Evolutionary conservation across 2,888 invertebrate genomes (phyloP).

Genomic region (Drosophila ustulata): DNA sequence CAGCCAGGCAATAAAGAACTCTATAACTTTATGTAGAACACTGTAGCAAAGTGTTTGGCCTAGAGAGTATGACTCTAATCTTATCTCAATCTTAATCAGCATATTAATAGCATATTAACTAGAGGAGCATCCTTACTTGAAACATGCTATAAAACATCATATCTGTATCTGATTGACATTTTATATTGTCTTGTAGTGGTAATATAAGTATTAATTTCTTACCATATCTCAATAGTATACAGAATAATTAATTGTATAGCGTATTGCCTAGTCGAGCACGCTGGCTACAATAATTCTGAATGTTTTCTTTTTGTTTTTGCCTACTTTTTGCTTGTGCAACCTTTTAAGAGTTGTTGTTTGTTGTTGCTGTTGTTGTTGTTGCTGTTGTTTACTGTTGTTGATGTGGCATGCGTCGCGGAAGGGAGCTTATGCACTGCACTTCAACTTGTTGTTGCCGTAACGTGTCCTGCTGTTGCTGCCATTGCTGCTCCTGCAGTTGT

Average conservation of each 20-base stretch:
- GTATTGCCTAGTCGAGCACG: conserved; percentile 10
- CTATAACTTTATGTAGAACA: no score
- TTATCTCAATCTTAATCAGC: neutral
- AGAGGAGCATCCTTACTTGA: no score
- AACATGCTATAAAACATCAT: no score
- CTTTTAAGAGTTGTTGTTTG: conserved; percentile 62
- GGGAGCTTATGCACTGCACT: conserved; percentile 23
- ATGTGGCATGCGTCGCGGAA: conserved; percentile 9
- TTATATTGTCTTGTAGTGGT: neutral
- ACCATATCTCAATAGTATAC: no score
- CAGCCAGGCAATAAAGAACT: neutral
- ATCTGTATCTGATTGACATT: neutral
- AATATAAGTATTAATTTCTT: no score
- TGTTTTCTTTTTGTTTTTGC: conserved; percentile 33
- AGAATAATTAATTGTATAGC: neutral
- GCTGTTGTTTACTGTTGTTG: conserved; percentile 35
- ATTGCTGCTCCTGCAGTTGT: conserved; percentile 47
- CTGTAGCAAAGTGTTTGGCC: neutral
- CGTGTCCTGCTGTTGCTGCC: conserved; percentile 35
- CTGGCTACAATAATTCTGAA: neutral
- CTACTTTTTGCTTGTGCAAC: conserved; percentile 47
- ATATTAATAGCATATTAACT: no score
- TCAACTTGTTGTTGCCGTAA: conserved; percentile 36
- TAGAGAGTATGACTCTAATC: no score
- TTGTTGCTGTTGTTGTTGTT: conserved; percentile 25